phyloP scores from a whole-genome alignment of 2,888 invertebrate species.

The Dryobotodes eremita region DNA sequence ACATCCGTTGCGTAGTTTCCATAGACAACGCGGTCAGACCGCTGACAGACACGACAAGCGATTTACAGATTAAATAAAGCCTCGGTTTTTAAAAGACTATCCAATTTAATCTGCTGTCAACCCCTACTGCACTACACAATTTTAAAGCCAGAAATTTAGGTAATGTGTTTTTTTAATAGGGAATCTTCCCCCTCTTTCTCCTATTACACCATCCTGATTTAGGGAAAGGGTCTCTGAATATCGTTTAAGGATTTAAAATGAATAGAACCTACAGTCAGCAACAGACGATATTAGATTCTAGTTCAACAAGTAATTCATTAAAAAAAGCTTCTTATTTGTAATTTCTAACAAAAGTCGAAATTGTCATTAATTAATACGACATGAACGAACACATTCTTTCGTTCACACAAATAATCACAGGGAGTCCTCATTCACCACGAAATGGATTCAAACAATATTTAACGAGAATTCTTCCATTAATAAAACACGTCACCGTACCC shows the following conservation, averaged over 20 bases:
- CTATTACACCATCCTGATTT: not conserved
- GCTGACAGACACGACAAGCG: too few relatives aligned
- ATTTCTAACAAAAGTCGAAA: not conserved
- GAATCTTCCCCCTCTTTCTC: not conserved
- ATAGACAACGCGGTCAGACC: too few relatives aligned
- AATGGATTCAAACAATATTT: constrained; percentile 35
- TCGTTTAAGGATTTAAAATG: not conserved
- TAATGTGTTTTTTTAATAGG: not conserved
- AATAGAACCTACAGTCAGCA: not conserved
- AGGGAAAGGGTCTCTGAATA: not conserved
- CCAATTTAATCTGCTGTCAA: not conserved
- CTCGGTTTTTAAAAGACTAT: not conserved
- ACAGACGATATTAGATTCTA: not conserved
- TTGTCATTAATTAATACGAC: not conserved
- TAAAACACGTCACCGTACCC: constrained; percentile 19
- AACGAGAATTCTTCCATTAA: constrained; percentile 27
- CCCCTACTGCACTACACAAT: not conserved
- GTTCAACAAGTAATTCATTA: not conserved
- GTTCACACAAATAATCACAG: constrained; percentile 28
- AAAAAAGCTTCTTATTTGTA: not conserved
- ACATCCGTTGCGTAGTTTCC: too few relatives aligned
- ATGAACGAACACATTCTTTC: constrained; percentile 1
- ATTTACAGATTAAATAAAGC: not conserved
- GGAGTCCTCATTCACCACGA: not conserved
- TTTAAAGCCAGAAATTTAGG: not conserved